Evolutionary conservation across 2,888 invertebrate species (phyloP).

Genomic region (Horisme vitalbata): DNA sequence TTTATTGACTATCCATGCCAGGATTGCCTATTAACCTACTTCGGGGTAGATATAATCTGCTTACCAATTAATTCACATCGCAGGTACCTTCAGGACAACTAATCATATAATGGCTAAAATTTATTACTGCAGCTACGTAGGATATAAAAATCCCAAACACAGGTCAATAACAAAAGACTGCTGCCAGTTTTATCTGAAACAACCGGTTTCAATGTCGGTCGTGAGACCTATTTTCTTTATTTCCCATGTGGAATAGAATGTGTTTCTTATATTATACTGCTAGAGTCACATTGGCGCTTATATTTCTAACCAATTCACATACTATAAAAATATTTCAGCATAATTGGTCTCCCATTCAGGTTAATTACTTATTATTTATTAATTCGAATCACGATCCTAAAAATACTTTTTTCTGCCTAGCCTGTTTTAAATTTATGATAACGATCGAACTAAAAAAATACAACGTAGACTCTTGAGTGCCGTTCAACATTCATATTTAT

Average conservation of each 20-base stretch:
- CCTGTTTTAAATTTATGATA: no score
- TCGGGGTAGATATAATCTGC: slow-evolving; percentile 22
- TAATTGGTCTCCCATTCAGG: no score
- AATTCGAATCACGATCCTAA: no score
- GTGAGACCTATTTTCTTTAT: slow-evolving; percentile 59
- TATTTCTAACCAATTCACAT: no score
- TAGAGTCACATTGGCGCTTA: no score
- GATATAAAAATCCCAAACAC: slow-evolving; percentile 47
- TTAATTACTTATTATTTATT: no score
- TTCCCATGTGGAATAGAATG: slow-evolving; percentile 49
- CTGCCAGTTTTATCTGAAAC: slow-evolving; percentile 50
- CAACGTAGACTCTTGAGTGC: no score
- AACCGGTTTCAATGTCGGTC: slow-evolving; percentile 55
- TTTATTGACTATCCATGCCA: background rate
- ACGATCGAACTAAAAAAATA: no score
- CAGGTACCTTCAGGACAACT: slow-evolving; percentile 32
- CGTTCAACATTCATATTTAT: no score
- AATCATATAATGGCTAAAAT: slow-evolving; percentile 50
- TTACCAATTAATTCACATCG: slow-evolving; percentile 30
- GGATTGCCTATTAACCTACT: slow-evolving; percentile 31
- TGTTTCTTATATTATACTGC: no score
- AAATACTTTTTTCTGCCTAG: no score
- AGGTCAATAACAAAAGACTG: slow-evolving; percentile 49
- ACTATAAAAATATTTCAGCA: no score
- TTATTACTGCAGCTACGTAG: slow-evolving; percentile 44